Percentiles rank a stretch among this genome's conserved stretches.
These are phyloP conservation scores for Linhomoeus sp. DNA, from an alignment of 2,888 invertebrate species.

Conservation along the genomic window DNA sequence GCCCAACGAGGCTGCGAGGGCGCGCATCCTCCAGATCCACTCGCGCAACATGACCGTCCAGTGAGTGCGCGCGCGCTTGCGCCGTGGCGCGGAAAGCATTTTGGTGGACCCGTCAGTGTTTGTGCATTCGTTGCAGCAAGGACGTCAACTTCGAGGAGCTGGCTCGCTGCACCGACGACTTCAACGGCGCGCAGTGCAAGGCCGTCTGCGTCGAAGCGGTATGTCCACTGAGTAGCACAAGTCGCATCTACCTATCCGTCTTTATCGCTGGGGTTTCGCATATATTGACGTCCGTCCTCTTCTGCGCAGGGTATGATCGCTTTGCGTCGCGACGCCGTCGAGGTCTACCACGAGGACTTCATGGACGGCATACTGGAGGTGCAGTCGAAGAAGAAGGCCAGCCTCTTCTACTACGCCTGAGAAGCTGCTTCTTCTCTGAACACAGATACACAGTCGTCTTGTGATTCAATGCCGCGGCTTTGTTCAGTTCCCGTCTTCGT, in stretches of 20 bases:
- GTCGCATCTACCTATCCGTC: no score
- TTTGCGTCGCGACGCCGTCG: constrained; percentile 65
- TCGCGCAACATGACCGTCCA: constrained; percentile 94
- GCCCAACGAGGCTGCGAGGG: constrained; percentile 94
- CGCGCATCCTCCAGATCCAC: constrained; percentile 59
- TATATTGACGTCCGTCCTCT: neutral
- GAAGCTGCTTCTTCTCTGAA: no score
- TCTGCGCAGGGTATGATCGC: constrained; percentile 90
- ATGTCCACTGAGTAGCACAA: no score
- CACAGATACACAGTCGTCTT: no score
- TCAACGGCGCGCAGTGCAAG: constrained; percentile 98
- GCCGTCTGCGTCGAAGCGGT: constrained; percentile 95
- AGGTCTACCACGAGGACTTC: constrained; percentile 93
- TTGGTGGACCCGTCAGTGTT: no score
- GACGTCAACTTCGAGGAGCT: constrained; percentile 28
- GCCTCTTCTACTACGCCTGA: constrained; percentile 70
- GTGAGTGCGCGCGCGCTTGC: no score
- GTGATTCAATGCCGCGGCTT: no score
- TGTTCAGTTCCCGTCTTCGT: no score
- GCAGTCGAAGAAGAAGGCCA: constrained; percentile 98
- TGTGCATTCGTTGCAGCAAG: constrained; percentile 24
- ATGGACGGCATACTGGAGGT: constrained; percentile 99
- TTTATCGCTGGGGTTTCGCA: neutral
- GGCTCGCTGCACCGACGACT: constrained; percentile 67
- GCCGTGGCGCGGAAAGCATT: no score